Base-by-base conservation (phyloP, 2,888 invertebrate species). In the Galerucella calmariensis region DNA sequence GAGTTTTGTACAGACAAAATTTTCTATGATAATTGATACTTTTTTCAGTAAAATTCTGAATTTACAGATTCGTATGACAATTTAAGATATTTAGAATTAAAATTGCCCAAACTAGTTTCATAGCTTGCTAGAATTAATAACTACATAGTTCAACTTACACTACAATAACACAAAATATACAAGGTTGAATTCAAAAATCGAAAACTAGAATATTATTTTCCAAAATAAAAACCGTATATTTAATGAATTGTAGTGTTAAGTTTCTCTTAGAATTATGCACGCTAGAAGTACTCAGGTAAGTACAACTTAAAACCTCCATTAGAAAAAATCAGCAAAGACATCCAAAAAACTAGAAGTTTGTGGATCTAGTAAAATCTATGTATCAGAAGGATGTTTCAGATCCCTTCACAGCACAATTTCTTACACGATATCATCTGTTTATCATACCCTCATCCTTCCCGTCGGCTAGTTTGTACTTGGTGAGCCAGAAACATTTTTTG, bases 41-140 rank as follows among this genome's bases (percentile, higher is more conserved):
- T 41, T 9, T 41, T 41, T 5, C 9, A 12, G 14, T 48, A 14
- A 9, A 11, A 59, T 27, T 16, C 44, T 65, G 63, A 65, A 65
- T 65, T 65, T 46, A 10, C 14, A 46, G 46, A 65, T 65, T 65
- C 63, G 44, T 41, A 16, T 62, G 8, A 16, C 14, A 59, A 48
- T 35, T 9, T 16, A 1, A 35, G 2, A 20, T 16, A 16, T 65
- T 9, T 46, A 65, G 20, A 65, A 12, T 12, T 62, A 16, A 44
- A n/a, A 16, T n/a, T 4, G 63, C 46, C 63, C 63, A 65, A 46
- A 65, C 63, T 65, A 72, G 59, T 67, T 67, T 53, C 44, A 27
- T 12, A 12, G 56, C 58, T 58, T 66, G 58, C 46, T 58, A 69
- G 20, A 59, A n/a, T 59, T 20, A 56, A 53, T 3, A 56, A 16